A percentile compares a stretch with the other conserved stretches of the same genome.
These are phyloP conservation scores for Apolygus lucorum DNA, from an alignment of 1,140 invertebrate species.

Conservation along the genomic window DNA sequence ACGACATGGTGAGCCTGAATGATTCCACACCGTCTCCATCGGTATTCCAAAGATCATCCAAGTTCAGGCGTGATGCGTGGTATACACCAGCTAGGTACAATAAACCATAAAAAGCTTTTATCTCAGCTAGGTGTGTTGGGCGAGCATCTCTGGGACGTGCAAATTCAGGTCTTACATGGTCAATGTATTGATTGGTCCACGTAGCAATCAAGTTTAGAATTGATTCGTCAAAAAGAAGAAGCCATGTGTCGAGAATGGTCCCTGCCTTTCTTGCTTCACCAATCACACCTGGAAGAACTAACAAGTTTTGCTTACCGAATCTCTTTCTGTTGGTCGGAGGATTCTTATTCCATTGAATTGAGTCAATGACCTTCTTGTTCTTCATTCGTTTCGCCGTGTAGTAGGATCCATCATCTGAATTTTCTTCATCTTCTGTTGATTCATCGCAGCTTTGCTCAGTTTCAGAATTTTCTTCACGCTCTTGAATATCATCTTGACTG, in stretches of 20 bases:
- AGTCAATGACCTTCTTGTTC: background rate
- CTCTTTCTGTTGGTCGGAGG: background rate
- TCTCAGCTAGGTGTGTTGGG: background rate
- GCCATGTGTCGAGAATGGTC: background rate
- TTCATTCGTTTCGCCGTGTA: background rate
- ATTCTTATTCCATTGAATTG: background rate
- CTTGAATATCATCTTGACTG: background rate
- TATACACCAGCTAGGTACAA: background rate
- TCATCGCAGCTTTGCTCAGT: background rate
- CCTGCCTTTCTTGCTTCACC: background rate
- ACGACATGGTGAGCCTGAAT: background rate
- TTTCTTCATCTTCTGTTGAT: background rate
- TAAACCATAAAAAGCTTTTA: background rate
- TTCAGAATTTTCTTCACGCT: background rate
- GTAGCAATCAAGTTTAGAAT: background rate
- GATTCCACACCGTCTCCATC: background rate
- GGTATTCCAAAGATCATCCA: background rate
- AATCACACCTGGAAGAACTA: background rate
- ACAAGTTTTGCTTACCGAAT: background rate
- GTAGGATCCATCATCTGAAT: background rate
- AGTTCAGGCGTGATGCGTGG: background rate
- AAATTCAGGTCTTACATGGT: background rate
- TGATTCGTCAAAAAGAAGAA: background rate
- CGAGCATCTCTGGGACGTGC: background rate
- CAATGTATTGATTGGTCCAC: background rate